phyloP scores from a whole-genome alignment of 2,113 vertebrate species.

The Otis tarda region DNA sequence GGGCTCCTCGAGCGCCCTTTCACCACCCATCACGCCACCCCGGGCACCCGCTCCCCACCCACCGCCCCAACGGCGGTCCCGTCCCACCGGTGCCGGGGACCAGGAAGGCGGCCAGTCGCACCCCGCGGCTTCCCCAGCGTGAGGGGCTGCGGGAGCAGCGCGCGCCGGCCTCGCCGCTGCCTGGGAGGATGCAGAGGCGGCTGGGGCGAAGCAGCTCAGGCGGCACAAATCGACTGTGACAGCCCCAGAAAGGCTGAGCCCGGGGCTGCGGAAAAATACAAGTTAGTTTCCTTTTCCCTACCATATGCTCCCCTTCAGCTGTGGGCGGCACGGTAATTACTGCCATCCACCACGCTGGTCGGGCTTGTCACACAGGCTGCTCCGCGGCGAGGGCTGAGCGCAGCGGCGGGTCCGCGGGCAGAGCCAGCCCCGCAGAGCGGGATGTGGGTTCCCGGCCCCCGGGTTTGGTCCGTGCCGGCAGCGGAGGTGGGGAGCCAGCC shows the following conservation, averaged over 20 bases:
- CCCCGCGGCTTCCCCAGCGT: background rate
- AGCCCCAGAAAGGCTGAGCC: constrained; percentile 76
- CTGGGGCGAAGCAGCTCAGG: constrained; percentile 69
- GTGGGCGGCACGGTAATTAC: constrained; percentile 66
- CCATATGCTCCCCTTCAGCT: constrained; percentile 81
- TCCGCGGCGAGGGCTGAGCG: background rate
- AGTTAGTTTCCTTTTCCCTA: constrained; percentile 69
- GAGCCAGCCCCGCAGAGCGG: rapidly evolving
- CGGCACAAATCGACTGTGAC: constrained; percentile 78
- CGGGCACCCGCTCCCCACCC: background rate
- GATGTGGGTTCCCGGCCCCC: background rate
- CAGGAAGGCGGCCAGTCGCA: rapidly evolving
- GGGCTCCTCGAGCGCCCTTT: background rate
- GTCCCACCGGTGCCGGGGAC: background rate
- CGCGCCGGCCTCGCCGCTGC: background rate
- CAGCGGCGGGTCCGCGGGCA: background rate
- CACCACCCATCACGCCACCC: rapidly evolving
- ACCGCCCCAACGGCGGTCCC: too few relatives aligned
- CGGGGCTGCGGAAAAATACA: constrained; percentile 60
- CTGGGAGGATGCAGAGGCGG: background rate
- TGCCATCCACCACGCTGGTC: constrained; percentile 59
- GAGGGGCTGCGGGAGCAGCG: background rate
- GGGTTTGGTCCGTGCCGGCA: background rate
- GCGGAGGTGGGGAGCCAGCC: background rate
- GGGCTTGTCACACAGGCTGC: constrained; percentile 53